Evolutionary conservation across 2,888 invertebrate species (phyloP), one percentile per base, ranked within the genome.

Genomic region (Mythimna impura): DNA sequence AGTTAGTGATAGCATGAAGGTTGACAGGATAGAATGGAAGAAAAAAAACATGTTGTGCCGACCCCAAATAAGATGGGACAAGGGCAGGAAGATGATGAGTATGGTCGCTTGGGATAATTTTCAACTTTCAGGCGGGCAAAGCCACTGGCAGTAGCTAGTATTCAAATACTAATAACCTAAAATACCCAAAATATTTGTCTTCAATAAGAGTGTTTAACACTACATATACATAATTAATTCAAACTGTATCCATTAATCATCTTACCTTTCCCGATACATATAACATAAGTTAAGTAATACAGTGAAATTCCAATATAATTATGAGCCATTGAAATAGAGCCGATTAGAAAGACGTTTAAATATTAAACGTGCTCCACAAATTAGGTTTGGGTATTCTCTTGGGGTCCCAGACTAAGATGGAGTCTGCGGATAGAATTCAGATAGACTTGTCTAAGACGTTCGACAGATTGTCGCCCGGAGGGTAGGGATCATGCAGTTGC

Each of bases 401-500:
- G 83, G 81, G 86, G 67, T 81, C 43, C 47, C 52, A 66, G 72
- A 63, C 78, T 76, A 81, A 81, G 81, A 78, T 82, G 75, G 66
- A 74, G 78, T 71, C 66, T 72, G 66, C 68, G 76, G 71, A 77
- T 76, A 83, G 78, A 82, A 87, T 86, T 78, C 88, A 84, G 83
- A 82, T 81, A 76, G 75, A 78, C 73, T 82, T 72, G 62, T 71
- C 76, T 80, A 85, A 89, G 89, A 88, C 84, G 85, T 86, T 87
- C 84, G 87, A 82, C 87, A 83, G 88, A 88, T 89, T 87, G 89
- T 88, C 88, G 88, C 88, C 90, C 84, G 63, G 86, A 84, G 88
- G 88, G 73, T 83, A 83, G 90, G 90, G 84, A 90, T 91, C 82
- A 79, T 77, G 81, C 78, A 84, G 93, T 88, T 94, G 96, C 89